Percentiles rank a stretch among this genome's conserved stretches.
These are phyloP conservation scores for Agonum fuliginosum DNA, from an alignment of 2,888 invertebrate genomes.

Conservation along the genomic window DNA sequence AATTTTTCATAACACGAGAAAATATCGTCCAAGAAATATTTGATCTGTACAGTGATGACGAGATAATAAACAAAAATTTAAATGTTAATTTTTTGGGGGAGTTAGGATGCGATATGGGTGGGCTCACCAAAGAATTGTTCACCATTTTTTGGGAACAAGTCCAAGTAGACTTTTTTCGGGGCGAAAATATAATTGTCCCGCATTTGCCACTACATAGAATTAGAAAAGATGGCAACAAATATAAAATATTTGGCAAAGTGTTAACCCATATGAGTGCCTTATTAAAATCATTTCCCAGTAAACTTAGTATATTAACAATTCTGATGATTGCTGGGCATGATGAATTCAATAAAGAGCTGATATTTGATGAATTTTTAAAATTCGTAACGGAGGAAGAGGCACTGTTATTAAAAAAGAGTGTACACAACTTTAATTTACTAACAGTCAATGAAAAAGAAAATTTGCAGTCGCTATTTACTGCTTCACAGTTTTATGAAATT, in stretches of 20 bases:
- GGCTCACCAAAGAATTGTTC: neutral
- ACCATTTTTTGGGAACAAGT: neutral
- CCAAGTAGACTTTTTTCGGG: neutral
- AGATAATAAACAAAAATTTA: neutral
- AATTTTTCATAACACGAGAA: neutral
- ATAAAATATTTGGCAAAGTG: neutral
- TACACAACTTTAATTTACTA: neutral
- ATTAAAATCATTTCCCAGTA: neutral
- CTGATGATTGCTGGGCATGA: neutral
- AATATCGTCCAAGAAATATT: neutral
- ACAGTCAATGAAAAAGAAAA: neutral
- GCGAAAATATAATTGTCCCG: conserved; percentile 11
- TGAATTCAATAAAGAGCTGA: neutral
- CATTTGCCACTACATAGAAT: too few relatives aligned
- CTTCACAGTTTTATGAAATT: neutral
- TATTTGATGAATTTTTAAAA: conserved; percentile 5
- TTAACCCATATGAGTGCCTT: neutral
- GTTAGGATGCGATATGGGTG: neutral
- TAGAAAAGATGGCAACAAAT: neutral
- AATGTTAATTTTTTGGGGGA: neutral
- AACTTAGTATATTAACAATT: neutral
- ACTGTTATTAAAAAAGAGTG: neutral
- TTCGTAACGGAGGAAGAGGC: neutral
- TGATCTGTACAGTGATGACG: neutral
- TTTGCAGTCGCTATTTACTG: neutral